A percentile compares a stretch with the other conserved stretches of the same genome.
These are phyloP conservation scores for Mesochorus sp. DNA, from an alignment of 2,888 invertebrate genomes.

Conservation along the genomic window DNA sequence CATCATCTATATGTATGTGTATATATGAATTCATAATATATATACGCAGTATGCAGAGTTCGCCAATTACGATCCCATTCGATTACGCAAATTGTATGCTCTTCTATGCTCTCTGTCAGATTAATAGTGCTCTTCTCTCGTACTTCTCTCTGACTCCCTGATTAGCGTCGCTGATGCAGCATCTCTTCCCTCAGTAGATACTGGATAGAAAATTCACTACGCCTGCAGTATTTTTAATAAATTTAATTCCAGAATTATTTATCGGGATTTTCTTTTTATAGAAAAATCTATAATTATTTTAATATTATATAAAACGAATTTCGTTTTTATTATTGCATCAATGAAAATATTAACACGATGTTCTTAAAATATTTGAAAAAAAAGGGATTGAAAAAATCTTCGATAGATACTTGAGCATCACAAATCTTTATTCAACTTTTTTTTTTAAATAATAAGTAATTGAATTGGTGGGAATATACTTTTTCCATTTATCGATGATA, in stretches of 20 bases:
- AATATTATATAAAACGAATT: no score
- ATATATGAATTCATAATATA: neutral
- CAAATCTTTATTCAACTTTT: no score
- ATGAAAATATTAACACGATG: no score
- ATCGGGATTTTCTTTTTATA: slow-evolving; percentile 32
- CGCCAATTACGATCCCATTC: slow-evolving; percentile 59
- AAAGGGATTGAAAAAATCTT: no score
- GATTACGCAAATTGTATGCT: slow-evolving; percentile 55
- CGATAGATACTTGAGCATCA: no score
- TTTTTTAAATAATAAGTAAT: no score
- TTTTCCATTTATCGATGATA: no score
- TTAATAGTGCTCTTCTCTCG: slow-evolving; percentile 28
- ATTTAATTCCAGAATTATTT: neutral
- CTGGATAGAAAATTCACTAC: neutral
- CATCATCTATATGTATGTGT: neutral
- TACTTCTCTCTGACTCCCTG: neutral
- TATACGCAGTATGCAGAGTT: slow-evolving; percentile 20
- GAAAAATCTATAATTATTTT: no score
- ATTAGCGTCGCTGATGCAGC: slow-evolving; percentile 25
- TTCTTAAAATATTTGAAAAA: no score
- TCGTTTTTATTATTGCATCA: no score
- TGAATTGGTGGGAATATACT: no score
- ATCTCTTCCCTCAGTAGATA: neutral
- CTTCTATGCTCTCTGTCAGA: slow-evolving; percentile 1
- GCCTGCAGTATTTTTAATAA: neutral